Conservation (phyloP, 2,797 vertebrate species). For the Hirundo rustica region DNA sequence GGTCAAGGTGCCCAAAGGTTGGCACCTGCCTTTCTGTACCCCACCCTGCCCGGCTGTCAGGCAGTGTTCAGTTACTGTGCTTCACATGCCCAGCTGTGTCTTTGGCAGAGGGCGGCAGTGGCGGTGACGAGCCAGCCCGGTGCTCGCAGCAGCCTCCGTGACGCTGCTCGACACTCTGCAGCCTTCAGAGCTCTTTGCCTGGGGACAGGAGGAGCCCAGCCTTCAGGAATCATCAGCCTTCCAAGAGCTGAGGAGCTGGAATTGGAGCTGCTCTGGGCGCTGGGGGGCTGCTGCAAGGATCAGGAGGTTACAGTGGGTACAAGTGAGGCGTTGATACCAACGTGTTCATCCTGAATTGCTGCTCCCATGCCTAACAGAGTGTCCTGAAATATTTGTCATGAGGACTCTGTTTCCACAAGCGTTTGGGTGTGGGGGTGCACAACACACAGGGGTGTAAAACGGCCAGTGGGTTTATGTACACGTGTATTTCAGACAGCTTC, state of each 20-base stretch:
- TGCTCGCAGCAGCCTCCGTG: constrained; percentile 38
- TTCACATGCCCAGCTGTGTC: constrained; percentile 61
- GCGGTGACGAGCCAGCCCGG: constrained; percentile 53
- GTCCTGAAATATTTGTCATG: neutral
- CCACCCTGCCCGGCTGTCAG: constrained; percentile 62
- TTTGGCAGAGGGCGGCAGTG: constrained; percentile 61
- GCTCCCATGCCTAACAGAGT: neutral
- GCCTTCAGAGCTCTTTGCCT: constrained; percentile 11
- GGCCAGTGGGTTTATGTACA: accelerated
- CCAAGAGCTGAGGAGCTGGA: neutral
- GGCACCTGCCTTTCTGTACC: constrained; percentile 71
- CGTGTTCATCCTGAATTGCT: neutral
- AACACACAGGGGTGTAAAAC: accelerated
- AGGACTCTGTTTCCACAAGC: neutral
- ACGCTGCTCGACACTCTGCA: constrained; percentile 59
- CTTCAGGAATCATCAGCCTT: constrained; percentile 19
- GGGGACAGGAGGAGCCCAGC: neutral
- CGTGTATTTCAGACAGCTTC: neutral
- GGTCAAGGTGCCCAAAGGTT: constrained; percentile 69
- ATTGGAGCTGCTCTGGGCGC: neutral
- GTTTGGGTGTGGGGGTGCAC: neutral
- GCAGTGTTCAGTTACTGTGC: constrained; percentile 59
- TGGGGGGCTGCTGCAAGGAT: neutral
- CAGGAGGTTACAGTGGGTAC: neutral
- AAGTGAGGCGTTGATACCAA: neutral